phyloP scores from a whole-genome alignment of 1,140 invertebrate species.

The Bombus waltoni region DNA sequence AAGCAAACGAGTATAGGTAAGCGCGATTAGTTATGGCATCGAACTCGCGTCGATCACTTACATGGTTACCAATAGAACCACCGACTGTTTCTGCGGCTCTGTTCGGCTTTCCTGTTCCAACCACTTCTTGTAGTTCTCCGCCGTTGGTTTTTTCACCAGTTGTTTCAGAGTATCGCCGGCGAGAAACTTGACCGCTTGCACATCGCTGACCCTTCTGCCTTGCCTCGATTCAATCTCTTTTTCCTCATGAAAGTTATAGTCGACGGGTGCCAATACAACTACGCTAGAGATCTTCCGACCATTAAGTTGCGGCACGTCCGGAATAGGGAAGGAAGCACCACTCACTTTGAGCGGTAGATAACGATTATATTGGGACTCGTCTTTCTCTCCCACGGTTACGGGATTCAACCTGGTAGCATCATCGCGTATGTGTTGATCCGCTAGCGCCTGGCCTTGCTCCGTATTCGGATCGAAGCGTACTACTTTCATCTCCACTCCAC shows the following conservation, averaged over 20 bases:
- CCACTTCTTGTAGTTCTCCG: slow-evolving; percentile 91
- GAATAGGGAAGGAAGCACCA: slow-evolving; percentile 91
- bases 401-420: slow-evolving; percentile 89
- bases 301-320: slow-evolving; percentile 88
- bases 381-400: slow-evolving; percentile 86
- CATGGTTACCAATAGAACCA: slow-evolving; percentile 90
- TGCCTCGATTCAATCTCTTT: slow-evolving; percentile 71
- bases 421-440: slow-evolving; percentile 88
- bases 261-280: slow-evolving; percentile 91
- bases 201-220: slow-evolving; percentile 76
- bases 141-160: slow-evolving; percentile 88
- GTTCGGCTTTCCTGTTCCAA: slow-evolving; percentile 89
- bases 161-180: slow-evolving; percentile 88
- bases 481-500: slow-evolving; percentile 92
- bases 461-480: slow-evolving; percentile 90
- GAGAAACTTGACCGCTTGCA: slow-evolving; percentile 82
- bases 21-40: slow-evolving; percentile 42
- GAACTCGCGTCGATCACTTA: slow-evolving; percentile 81
- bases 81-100: slow-evolving; percentile 88
- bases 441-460: slow-evolving; percentile 87
- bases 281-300: slow-evolving; percentile 91
- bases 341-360: slow-evolving; percentile 92
- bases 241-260: slow-evolving; percentile 84
- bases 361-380: slow-evolving; percentile 88
- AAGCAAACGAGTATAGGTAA: slow-evolving; percentile 33